phyloP scores from a whole-genome alignment of 2,888 invertebrate genomes.

The Synanthedon myopaeformis region DNA sequence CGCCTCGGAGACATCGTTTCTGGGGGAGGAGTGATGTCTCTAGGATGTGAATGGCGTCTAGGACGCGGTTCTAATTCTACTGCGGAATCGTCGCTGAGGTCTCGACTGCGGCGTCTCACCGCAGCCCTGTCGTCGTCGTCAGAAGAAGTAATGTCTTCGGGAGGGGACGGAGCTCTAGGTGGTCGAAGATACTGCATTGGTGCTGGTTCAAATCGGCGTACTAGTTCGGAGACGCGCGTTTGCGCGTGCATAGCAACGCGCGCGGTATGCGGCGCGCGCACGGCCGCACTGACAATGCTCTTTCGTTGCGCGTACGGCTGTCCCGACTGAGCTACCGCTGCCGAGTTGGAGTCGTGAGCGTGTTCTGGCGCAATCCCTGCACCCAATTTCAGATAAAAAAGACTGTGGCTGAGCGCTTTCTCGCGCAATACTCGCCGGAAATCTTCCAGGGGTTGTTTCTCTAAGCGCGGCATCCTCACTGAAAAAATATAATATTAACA shows the following conservation, averaged over 20 bases:
- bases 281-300: slow-evolving; percentile 37
- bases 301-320: slow-evolving; percentile 19
- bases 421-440: slow-evolving; percentile 61
- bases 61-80: slow-evolving; percentile 64
- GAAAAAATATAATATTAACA: slow-evolving; percentile 6
- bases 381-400: slow-evolving; percentile 61
- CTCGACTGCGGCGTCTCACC: slow-evolving; percentile 55
- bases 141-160: slow-evolving; percentile 57
- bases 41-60: slow-evolving; percentile 52
- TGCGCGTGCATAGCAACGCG: slow-evolving; percentile 47
- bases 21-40: slow-evolving; percentile 50
- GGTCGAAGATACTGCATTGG: slow-evolving; percentile 64
- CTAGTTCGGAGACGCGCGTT: slow-evolving; percentile 54
- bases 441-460: slow-evolving; percentile 49
- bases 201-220: slow-evolving; percentile 53
- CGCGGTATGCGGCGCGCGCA: slow-evolving; percentile 49
- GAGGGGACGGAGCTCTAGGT: slow-evolving; percentile 49
- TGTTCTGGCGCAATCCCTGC: slow-evolving; percentile 35
- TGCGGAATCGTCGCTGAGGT: slow-evolving; percentile 67
- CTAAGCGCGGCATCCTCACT: slow-evolving; percentile 52
- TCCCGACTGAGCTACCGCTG: not conserved
- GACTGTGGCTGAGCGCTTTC: slow-evolving; percentile 62
- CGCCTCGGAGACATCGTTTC: slow-evolving; percentile 51
- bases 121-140: slow-evolving; percentile 63
- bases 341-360: slow-evolving; percentile 19